Conservation (phyloP, 2,113 vertebrate genomes). For the Heptranchias perlo region DNA sequence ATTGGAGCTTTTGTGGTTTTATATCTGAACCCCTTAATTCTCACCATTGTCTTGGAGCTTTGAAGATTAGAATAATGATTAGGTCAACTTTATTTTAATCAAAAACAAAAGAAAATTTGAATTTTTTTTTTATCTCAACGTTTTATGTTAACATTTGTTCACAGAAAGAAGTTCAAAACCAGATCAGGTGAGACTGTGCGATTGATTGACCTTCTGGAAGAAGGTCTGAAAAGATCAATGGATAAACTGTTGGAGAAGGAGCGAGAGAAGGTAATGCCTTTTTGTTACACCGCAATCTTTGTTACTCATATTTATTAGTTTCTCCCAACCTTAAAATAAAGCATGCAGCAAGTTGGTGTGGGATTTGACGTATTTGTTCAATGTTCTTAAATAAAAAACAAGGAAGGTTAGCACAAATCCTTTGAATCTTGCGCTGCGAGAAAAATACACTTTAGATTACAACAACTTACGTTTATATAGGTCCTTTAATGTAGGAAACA, state of each 20-base stretch:
- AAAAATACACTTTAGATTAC: background rate
- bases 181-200: constrained; percentile 88
- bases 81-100: background rate
- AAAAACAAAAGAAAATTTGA: background rate
- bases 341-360: background rate
- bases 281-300: background rate
- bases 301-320: background rate
- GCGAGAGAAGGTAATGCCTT: constrained; percentile 77
- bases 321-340: background rate
- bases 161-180: constrained; percentile 97
- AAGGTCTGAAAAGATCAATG: constrained; percentile 89
- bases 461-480: background rate
- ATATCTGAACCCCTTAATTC: too few relatives aligned
- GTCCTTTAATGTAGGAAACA: background rate
- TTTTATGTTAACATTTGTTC: constrained; percentile 40
- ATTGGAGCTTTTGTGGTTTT: too few relatives aligned
- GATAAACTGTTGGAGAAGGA: constrained; percentile 94
- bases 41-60: background rate
- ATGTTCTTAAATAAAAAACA: background rate
- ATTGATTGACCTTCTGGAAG: constrained; percentile 84
- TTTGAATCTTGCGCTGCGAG: background rate
- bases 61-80: background rate
- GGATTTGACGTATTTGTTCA: background rate
- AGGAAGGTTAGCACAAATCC: background rate
- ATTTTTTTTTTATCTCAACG: background rate